phyloP scores from a whole-genome alignment of 2,113 vertebrate genomes.

The Oncorhynchus clarkii region DNA sequence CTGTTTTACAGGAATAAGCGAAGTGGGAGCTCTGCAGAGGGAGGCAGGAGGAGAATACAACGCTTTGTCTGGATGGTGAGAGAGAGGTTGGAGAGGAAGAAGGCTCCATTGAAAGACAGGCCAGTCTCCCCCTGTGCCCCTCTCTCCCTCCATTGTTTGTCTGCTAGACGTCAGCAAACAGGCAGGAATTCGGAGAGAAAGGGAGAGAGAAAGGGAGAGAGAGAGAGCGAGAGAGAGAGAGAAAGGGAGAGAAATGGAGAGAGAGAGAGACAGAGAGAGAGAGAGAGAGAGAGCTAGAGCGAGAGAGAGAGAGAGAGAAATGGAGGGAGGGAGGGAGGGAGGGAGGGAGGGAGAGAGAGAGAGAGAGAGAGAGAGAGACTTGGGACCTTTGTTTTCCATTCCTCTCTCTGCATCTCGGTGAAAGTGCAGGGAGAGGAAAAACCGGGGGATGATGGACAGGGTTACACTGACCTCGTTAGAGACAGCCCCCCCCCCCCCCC shows the following conservation, averaged over 20 bases:
- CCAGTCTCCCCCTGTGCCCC: constrained; percentile 42
- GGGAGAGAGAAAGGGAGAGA: not conserved
- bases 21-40: constrained; percentile 45
- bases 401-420: constrained; percentile 38
- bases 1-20: constrained; percentile 48
- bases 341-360: not conserved
- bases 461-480: constrained; percentile 43
- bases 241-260: not conserved
- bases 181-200: constrained; percentile 66
- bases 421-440: constrained; percentile 60
- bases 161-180: constrained; percentile 67
- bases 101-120: constrained; percentile 54
- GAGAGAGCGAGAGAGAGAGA: too few relatives aligned
- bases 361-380: constrained; percentile 51
- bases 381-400: constrained; percentile 59
- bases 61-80: constrained; percentile 51
- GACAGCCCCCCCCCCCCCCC: not conserved
- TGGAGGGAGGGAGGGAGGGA: not conserved
- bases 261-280: constrained; percentile 48
- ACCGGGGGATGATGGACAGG: constrained; percentile 22
- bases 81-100: constrained; percentile 35
- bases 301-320: too few relatives aligned
- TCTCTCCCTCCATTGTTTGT: constrained; percentile 68
- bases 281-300: too few relatives aligned
- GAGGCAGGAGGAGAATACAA: constrained; percentile 39